Percentiles rank a stretch among this genome's conserved stretches.
Evolutionary conservation across 2,888 invertebrate species (phyloP).

Genomic region (Philaethria dido): DNA sequence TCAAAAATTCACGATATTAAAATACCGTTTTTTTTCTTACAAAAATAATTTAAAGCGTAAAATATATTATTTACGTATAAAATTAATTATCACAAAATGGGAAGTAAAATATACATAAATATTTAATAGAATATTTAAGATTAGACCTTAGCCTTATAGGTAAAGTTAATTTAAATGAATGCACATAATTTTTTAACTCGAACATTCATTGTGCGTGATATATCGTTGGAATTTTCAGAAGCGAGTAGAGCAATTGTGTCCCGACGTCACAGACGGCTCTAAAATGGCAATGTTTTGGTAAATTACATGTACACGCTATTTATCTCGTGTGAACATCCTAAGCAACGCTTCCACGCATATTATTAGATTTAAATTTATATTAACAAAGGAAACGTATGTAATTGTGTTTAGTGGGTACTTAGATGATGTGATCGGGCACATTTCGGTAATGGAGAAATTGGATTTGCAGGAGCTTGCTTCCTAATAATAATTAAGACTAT

Average conservation of each 20-base stretch:
- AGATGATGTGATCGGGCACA: not conserved
- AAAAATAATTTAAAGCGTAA: conserved; percentile 1
- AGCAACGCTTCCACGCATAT: conserved; percentile 47
- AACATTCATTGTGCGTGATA: not conserved
- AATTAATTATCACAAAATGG: not conserved
- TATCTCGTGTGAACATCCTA: conserved; percentile 61
- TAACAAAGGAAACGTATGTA: conserved; percentile 3
- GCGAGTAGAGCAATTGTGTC: conserved; percentile 64
- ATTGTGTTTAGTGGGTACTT: not conserved
- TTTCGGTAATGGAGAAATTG: not conserved
- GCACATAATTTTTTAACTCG: not conserved
- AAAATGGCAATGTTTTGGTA: conserved; percentile 63
- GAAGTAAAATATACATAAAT: not conserved
- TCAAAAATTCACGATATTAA: conserved; percentile 33
- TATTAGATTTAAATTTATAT: conserved; percentile 22
- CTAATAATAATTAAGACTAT: too few relatives aligned
- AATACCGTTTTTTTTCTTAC: conserved; percentile 17
- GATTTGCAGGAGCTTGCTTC: not conserved
- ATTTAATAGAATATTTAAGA: not conserved
- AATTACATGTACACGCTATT: conserved; percentile 67
- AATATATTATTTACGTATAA: not conserved
- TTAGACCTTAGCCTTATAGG: too few relatives aligned
- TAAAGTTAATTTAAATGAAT: not conserved
- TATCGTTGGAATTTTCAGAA: conserved; percentile 17
- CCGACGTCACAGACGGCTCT: conserved; percentile 56